These are phyloP conservation scores for Macquaria ambigua DNA, from an alignment of 2,113 vertebrate genomes.

Conservation along the genomic window DNA sequence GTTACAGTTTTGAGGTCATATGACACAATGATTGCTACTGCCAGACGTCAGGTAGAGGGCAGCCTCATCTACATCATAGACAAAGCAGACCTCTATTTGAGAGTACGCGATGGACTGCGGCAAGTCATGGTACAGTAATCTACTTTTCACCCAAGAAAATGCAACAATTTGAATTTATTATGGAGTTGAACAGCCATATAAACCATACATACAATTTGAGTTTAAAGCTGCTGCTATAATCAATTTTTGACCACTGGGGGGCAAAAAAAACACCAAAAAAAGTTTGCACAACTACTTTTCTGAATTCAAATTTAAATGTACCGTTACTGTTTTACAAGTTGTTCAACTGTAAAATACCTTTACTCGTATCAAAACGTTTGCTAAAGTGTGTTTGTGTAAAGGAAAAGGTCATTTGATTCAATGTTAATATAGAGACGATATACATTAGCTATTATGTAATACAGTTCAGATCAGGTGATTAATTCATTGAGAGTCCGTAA, in stretches of 20 bases:
- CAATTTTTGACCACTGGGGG: too few relatives aligned
- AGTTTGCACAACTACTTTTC: background rate
- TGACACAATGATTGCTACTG: slow-evolving; percentile 87
- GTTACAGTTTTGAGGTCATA: slow-evolving; percentile 87
- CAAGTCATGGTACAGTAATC: slow-evolving; percentile 88
- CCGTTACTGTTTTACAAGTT: background rate
- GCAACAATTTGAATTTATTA: background rate
- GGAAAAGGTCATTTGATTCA: background rate
- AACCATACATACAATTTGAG: background rate
- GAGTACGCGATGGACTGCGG: slow-evolving; percentile 89
- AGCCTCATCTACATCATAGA: slow-evolving; percentile 89
- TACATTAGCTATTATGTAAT: background rate
- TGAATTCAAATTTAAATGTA: too few relatives aligned
- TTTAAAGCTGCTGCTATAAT: background rate
- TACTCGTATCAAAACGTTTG: background rate
- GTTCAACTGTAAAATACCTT: background rate
- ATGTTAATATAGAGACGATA: background rate
- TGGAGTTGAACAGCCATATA: background rate
- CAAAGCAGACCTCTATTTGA: slow-evolving; percentile 89
- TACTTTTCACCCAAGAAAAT: background rate
- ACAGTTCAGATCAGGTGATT: background rate
- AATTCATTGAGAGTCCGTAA: background rate
- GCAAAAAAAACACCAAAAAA: background rate
- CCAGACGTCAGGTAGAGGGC: slow-evolving; percentile 87
- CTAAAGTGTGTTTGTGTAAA: background rate